Conservation (phyloP, 2,113 vertebrate species). For the Semnornis frantzii region DNA sequence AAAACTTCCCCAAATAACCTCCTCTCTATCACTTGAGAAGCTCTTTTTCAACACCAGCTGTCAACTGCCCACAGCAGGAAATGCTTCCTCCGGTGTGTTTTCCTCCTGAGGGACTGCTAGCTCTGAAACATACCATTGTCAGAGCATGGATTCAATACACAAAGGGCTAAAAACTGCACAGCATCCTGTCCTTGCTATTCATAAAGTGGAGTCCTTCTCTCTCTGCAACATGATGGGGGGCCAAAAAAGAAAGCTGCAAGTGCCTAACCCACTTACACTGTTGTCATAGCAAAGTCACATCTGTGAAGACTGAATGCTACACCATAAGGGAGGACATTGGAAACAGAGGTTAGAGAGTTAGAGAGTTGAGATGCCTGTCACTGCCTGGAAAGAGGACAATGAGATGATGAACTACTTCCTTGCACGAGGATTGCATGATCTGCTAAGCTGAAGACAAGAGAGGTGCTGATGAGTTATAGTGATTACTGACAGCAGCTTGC, state of each 20-base stretch:
- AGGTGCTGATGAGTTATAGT: background rate
- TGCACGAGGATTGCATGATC: background rate
- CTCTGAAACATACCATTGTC: slow-evolving; percentile 46
- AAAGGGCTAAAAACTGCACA: slow-evolving; percentile 69
- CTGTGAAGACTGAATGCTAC: background rate
- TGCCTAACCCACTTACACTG: background rate
- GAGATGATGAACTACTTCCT: background rate
- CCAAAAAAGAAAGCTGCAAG: background rate
- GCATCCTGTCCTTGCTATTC: slow-evolving; percentile 60
- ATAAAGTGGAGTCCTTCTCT: background rate
- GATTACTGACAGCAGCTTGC: background rate
- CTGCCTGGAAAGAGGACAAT: background rate
- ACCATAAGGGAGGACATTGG: background rate
- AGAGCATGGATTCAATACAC: slow-evolving; percentile 44
- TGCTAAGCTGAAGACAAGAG: background rate
- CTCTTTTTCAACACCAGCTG: slow-evolving; percentile 45
- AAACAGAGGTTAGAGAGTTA: background rate
- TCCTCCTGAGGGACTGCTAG: slow-evolving; percentile 43
- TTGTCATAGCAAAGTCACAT: background rate
- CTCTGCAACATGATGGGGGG: background rate
- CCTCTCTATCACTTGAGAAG: background rate
- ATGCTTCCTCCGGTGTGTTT: slow-evolving; percentile 61
- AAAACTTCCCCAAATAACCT: slow-evolving; percentile 43
- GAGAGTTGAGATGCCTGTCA: background rate
- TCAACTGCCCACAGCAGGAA: slow-evolving; percentile 51